Base-by-base conservation (phyloP, 1,140 invertebrate species). In the Drosophila mojavensis region DNA sequence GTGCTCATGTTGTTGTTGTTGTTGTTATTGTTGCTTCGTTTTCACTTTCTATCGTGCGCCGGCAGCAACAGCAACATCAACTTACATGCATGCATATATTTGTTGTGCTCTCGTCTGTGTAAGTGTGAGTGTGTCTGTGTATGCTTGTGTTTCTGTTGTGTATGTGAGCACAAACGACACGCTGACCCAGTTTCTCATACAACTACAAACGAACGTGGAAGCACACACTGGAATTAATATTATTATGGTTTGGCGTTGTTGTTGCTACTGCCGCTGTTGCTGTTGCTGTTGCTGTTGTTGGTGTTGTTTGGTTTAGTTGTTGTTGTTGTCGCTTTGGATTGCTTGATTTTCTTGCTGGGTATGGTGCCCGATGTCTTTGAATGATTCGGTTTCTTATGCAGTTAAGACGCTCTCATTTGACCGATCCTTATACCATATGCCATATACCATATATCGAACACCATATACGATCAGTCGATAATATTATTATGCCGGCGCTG, bases 181-280 rank as follows among this genome's bases (percentile, higher is more conserved):
- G 84, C 84, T 89, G 84, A 89, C 84, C 84, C 84, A 89, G 84
- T 89, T 89, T 89, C 84, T 84, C 85, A 89, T 68, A 89, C 81
- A 72, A 81, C 78, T 75, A 88, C 84, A 74, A 80, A 24, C 58
- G 53, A 84, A 76, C 71, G 74, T 75, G 78, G 85, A 89, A 84
- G 80, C 84, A 89, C 84, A 86, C 79, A 89, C 84, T 89, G 84
- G 84, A 89, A 89, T 89, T 89, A 89, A 89, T 89, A 89, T 89
- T 89, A 89, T 89, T 89, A 89, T 89, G 84, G 80, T 89, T 67
- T 71, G 71, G 5, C 70, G 71, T 41, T 78, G 63, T 48, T 74
- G 62, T 13, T 75, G 64, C 51, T 78, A 17, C 17, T 17, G 17
- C 17, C 17, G 20, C 20, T 24, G 20, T 2, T 24, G 20, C 20